Evolutionary conservation across 2,888 invertebrate species (phyloP), one percentile per base, ranked within the genome.

Genomic region (Automeris io): DNA sequence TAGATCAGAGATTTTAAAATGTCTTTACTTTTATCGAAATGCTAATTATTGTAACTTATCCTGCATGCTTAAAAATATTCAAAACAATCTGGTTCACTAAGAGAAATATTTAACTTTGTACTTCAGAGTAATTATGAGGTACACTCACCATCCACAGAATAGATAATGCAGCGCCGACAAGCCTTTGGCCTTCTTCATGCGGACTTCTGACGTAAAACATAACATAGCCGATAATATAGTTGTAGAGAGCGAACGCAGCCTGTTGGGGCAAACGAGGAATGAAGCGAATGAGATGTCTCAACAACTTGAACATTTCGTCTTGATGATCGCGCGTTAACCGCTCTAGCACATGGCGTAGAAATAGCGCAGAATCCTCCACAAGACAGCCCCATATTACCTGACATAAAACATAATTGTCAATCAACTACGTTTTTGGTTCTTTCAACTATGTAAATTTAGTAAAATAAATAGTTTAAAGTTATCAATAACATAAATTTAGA

Each of bases 191-290:
- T 33, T 96, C 95, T 64, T 99, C 98, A 61, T 97, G 96, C 0
- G 99, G 97, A 7, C 97, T 94, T 38, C 99, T 88, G 2, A 99
- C 98, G 64, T 99, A 99, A 82, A 98, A 99, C 99, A 99, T 99
- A 2, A 99, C 96, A 66, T 98, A 99, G 1, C 99, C 99, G 54
- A 99, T 99, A 57, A 99, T 94, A 61, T 99, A 99, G 87, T 99
- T 99, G 76, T 99, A 98, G 1, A 99, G 79, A 1, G 97, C 96
- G 77, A 98, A 99, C 0, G 99, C 99, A 0, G 99, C 98, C 75
- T 99, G 99, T 51, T 97, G 95, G 0, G 99, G 98, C 42, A 99
- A 78, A 32, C 96, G 92, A 1, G 97, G 96, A 33, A 98, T 94
- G 69, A 97, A 97, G 40, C 98, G 89, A 45, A 99, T 95, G 36